phyloP scores from a whole-genome alignment of 1,140 invertebrate genomes.

The Caenorhabditis remanei region DNA sequence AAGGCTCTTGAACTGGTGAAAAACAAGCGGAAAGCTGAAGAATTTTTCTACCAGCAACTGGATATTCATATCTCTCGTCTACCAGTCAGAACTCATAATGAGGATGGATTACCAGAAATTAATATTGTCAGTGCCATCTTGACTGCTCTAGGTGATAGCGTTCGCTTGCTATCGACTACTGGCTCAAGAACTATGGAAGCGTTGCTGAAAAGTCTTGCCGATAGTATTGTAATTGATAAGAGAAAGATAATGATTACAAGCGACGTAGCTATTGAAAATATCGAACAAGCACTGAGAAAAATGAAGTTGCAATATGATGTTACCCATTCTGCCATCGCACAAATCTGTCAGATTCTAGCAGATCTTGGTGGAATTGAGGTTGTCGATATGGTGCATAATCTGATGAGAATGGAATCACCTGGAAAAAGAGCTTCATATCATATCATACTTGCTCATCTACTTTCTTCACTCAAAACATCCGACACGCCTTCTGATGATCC shows the following conservation, averaged over 20 bases:
- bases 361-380: constrained; percentile 9
- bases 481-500: not conserved
- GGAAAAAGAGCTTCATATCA: constrained; percentile 2
- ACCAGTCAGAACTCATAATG: not conserved
- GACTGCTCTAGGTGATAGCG: not conserved
- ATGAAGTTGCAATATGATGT: not conserved
- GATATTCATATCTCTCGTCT: not conserved
- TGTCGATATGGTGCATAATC: constrained; percentile 25
- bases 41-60: not conserved
- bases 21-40: not conserved
- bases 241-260: not conserved
- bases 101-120: not conserved
- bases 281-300: not conserved
- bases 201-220: constrained; percentile 6
- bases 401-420: not conserved
- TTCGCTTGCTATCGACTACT: not conserved
- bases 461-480: not conserved
- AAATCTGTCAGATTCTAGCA: not conserved
- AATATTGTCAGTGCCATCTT: not conserved
- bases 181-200: constrained; percentile 9
- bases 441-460: constrained; percentile 9
- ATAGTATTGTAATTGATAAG: not conserved
- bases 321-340: not conserved
- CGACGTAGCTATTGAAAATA: not conserved
- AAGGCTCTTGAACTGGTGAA: not conserved